Conservation (phyloP, 2,797 vertebrate species). For the Diceros bicornis region DNA sequence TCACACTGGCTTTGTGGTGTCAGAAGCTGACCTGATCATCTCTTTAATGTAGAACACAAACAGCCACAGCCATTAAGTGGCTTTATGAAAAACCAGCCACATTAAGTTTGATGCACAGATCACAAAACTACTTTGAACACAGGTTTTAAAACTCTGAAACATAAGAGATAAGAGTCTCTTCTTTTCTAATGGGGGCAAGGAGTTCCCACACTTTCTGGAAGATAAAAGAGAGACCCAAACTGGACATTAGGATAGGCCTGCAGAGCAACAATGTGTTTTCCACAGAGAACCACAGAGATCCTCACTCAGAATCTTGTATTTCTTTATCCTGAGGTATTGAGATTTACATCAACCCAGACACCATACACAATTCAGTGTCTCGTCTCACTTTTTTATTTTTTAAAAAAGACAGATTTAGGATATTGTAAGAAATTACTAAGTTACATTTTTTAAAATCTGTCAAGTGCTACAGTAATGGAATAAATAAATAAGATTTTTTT, state of each 20-base stretch:
- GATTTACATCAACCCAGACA: conserved; percentile 71
- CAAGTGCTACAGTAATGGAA: conserved; percentile 85
- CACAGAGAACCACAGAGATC: background rate
- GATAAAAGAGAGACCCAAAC: background rate
- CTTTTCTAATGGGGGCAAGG: background rate
- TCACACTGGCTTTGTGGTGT: background rate
- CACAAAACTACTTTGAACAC: conserved; percentile 46
- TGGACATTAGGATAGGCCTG: background rate
- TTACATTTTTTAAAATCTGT: conserved; percentile 87
- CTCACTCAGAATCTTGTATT: background rate
- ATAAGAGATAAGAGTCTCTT: background rate
- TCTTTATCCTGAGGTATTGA: background rate
- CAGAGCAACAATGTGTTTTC: background rate
- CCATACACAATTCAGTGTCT: conserved; percentile 60
- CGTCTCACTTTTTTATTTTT: conserved; percentile 84
- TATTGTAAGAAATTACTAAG: conserved; percentile 84
- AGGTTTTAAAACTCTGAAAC: conserved; percentile 53
- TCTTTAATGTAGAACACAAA: conserved; percentile 33
- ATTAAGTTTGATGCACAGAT: background rate
- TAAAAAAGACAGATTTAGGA: conserved; percentile 87
- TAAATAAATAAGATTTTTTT: conserved; percentile 88
- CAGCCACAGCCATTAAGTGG: background rate
- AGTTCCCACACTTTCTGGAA: background rate
- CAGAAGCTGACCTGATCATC: background rate
- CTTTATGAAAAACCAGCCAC: conserved; percentile 24